Base-by-base conservation (phyloP, 2,888 invertebrate species). In the Tachina fera region DNA sequence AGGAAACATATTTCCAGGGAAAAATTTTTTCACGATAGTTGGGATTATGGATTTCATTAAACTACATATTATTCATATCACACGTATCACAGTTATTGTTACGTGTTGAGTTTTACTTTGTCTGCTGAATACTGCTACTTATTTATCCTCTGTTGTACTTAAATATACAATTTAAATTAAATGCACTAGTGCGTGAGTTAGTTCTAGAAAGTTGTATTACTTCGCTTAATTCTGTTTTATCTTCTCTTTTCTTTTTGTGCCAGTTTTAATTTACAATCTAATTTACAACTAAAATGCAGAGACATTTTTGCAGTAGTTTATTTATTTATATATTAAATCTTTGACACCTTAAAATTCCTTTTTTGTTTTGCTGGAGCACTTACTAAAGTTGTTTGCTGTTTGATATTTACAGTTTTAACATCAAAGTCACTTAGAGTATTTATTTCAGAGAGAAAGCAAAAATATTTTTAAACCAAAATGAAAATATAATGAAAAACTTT, bases 311-410 rank as follows among this genome's bases (percentile, higher is more conserved):
- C 16, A 45, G 31, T 39, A 41, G 11, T 60, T 19, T 51, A 22
- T 13, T 58, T 61, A 3, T 63, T 51, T 31, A 4, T 49, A 58
- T 43, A 14, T 19, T 43, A 19, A 39, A 43, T 56, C 47, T 56
- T 63, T 68, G 31, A 81, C 81, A 81, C 81, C 53, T 68, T 56
- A 19, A 14, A 61, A 56, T 74, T 74, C 47, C 56, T 72, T 65
- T 56, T 39, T 41, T 1, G 11, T 49, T 22, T 68, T 31, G 13
- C 22, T 45, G 51, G 13, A 8, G 3, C 13, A n/a, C 8, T 31
- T 39, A 9, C 16, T 47, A 41, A 56, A n/a, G 8, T 14, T 13
- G 41, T 41, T 16, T 47, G 22, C 43, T 65, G n/a, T 56, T 65
- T 8, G 39, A n/a, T 65, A 8, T 56, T 65, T 8, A 19, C 53